Conservation (phyloP, 30 jellyfish, hydroid and myxozoan species). For the Mastigias papua region DNA sequence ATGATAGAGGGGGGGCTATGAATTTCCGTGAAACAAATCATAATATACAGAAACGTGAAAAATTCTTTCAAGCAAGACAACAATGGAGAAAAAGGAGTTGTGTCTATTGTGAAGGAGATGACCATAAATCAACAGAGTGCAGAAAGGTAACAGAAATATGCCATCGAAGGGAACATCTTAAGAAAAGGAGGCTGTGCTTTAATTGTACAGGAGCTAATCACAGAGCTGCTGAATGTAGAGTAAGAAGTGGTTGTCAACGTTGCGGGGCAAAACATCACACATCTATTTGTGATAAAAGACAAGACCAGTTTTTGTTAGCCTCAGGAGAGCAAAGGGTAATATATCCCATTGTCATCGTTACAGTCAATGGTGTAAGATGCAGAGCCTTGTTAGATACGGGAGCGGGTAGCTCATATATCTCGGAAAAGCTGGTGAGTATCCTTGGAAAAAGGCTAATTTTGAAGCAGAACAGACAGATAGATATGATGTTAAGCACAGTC, state of each 20-base stretch:
- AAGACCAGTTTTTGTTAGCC: constrained; percentile 32
- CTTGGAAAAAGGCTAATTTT: constrained; percentile 23
- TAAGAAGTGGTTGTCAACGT: constrained; percentile 18
- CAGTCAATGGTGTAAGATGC: constrained; percentile 51
- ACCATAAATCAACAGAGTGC: constrained; percentile 13
- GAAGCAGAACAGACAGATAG: constrained; percentile 42
- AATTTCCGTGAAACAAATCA: constrained; percentile 37
- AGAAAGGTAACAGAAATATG: background rate
- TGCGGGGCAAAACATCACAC: constrained; percentile 76
- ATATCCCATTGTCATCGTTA: constrained; percentile 39
- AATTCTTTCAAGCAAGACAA: constrained; percentile 37
- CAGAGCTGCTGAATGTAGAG: constrained; percentile 51
- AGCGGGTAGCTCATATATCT: constrained; percentile 82
- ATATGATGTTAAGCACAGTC: constrained; percentile 67
- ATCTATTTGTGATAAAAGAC: constrained; percentile 56
- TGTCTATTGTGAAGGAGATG: constrained; percentile 22
- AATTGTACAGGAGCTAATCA: constrained; percentile 76
- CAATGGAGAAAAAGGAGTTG: constrained; percentile 21
- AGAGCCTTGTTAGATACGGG: constrained; percentile 82
- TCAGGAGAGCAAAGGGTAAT: constrained; percentile 35
- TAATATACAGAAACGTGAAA: constrained; percentile 30
- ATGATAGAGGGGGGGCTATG: constrained; percentile 42
- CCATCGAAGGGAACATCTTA: constrained; percentile 7
- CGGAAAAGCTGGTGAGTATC: constrained; percentile 40
- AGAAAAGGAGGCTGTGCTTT: constrained; percentile 55